These are phyloP conservation scores for Drosophila acutilabella DNA, from an alignment of 2,888 invertebrate species.

Conservation along the genomic window DNA sequence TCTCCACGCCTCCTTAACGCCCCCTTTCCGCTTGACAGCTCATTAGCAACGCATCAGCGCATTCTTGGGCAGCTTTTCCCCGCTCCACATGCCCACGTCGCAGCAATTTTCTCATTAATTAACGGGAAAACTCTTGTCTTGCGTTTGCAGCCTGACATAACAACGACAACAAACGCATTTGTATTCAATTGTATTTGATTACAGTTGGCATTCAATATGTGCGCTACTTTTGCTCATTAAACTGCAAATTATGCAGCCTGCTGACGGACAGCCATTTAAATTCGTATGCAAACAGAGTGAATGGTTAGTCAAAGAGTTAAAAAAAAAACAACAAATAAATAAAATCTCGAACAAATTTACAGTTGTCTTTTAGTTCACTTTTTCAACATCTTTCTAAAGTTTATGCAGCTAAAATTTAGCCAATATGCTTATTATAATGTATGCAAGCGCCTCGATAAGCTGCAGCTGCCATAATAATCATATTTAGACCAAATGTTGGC, in stretches of 20 bases:
- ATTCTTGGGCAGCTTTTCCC: constrained; percentile 10
- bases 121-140: constrained; percentile 55
- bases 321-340: too few relatives aligned
- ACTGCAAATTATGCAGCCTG: constrained; percentile 44
- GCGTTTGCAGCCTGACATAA: constrained; percentile 38
- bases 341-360: too few relatives aligned
- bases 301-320: constrained; percentile 2
- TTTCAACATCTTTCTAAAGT: too few relatives aligned
- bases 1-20: constrained; percentile 1
- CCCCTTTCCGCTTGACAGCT: constrained; percentile 31
- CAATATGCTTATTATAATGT: not conserved
- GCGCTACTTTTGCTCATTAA: constrained; percentile 65
- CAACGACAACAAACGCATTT: constrained; percentile 22
- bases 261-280: constrained; percentile 40
- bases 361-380: too few relatives aligned
- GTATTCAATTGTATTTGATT: constrained; percentile 62
- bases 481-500: constrained; percentile 3
- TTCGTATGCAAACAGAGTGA: constrained; percentile 32
- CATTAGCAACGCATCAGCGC: constrained; percentile 57
- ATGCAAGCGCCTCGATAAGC: not conserved
- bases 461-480: constrained; percentile 1
- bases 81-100: constrained; percentile 26
- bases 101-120: constrained; percentile 75
- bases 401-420: not conserved
- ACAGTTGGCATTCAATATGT: constrained; percentile 46